These are phyloP conservation scores for Phymatocera aterrima DNA, from an alignment of 2,888 invertebrate genomes.

Conservation along the genomic window DNA sequence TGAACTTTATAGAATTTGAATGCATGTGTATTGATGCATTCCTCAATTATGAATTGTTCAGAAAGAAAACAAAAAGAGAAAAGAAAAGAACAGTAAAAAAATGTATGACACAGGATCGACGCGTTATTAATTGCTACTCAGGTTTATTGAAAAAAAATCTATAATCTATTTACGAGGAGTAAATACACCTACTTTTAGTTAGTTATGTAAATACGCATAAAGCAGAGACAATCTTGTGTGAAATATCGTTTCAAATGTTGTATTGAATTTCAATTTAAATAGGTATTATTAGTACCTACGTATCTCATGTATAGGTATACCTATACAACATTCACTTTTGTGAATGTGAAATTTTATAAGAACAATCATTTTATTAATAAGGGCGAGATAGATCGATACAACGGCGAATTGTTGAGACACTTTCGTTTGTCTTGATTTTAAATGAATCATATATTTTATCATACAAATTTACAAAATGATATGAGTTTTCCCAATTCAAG, in stretches of 20 bases:
- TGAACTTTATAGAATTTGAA: not conserved
- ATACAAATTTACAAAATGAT: not conserved
- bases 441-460: not conserved
- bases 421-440: not conserved
- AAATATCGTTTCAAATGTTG: not conserved
- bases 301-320: no score
- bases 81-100: not conserved
- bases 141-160: not conserved
- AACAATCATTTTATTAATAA: conserved; percentile 11
- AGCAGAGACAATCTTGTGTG: conserved; percentile 13
- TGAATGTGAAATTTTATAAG: not conserved
- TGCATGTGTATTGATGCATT: not conserved
- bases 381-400: not conserved
- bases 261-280: no score
- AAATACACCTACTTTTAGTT: not conserved
- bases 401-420: not conserved
- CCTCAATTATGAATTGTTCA: not conserved
- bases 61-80: not conserved
- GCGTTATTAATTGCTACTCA: not conserved
- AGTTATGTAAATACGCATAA: not conserved
- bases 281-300: not conserved
- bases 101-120: not conserved
- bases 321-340: not conserved
- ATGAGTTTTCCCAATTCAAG: not conserved
- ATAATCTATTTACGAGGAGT: conserved; percentile 7